Percentiles rank a stretch among this genome's conserved stretches.
These are phyloP conservation scores for Crossaster papposus DNA, from an alignment of 53 echinoderm and acorn worm species.

Conservation along the genomic window DNA sequence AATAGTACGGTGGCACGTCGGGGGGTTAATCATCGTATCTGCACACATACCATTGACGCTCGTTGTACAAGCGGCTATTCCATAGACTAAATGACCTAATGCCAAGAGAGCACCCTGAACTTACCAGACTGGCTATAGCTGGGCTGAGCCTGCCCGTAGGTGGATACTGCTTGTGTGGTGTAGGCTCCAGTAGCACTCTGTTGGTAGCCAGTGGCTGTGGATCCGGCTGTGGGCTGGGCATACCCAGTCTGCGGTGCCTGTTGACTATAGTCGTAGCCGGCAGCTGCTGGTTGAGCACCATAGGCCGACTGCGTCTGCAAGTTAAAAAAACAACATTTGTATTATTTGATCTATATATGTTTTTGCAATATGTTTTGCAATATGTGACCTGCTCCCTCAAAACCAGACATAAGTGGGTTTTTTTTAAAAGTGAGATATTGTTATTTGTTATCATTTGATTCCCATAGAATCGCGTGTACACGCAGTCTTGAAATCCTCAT, in stretches of 20 bases:
- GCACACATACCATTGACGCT: too few relatives aligned
- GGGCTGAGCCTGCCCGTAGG: slow-evolving; percentile 48
- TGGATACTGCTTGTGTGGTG: slow-evolving; percentile 34
- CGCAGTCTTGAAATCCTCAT: too few relatives aligned
- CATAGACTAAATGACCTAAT: not conserved
- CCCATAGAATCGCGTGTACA: too few relatives aligned
- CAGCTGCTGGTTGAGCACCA: slow-evolving; percentile 49
- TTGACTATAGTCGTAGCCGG: slow-evolving; percentile 59
- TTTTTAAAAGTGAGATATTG: too few relatives aligned
- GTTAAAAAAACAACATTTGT: not conserved
- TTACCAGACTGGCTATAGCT: slow-evolving; percentile 43
- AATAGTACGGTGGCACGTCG: too few relatives aligned
- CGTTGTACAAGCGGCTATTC: too few relatives aligned
- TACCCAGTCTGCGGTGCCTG: slow-evolving; percentile 39
- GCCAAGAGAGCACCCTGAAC: not conserved
- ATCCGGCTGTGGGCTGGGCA: slow-evolving; percentile 20
- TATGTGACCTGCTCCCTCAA: too few relatives aligned
- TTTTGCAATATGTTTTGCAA: too few relatives aligned
- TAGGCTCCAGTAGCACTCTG: slow-evolving; percentile 35
- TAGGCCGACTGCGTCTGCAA: slow-evolving; percentile 23
- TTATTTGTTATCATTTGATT: too few relatives aligned
- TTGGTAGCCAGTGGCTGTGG: slow-evolving; percentile 31
- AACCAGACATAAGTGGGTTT: too few relatives aligned
- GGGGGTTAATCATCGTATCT: too few relatives aligned
- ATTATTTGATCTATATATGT: not conserved